Base-by-base conservation (phyloP, 2,888 invertebrate species). In the Drosophila longiperda region DNA sequence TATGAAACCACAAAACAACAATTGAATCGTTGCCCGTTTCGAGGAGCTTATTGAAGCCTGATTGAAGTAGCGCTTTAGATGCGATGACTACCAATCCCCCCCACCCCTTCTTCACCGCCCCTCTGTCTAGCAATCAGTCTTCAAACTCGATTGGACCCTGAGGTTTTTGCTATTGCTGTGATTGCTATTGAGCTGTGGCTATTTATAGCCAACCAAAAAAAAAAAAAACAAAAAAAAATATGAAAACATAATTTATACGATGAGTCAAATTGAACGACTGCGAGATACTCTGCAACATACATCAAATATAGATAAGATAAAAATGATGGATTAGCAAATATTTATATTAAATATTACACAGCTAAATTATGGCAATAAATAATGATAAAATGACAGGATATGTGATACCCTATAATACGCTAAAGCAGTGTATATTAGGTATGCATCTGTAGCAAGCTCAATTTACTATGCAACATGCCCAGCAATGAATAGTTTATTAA, bases 101-200 rank as follows among this genome's bases (percentile, higher is more conserved):
- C 40, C 3, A 1, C n/a, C 17, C 6, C 36, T 4, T 3, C 45
- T 15, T 5, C 12, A 1, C 5, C 1, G 2, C 29, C 9, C 8
- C 11, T 23, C 45, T 15, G 12, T 7, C 45, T 23, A 23, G 8
- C 4, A 23, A 23, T 23, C 40, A 57, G 62, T 72, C 62, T 72
- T 58, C 57, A 69, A 66, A 40, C 61, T 63, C 65, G 62, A 78
- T 73, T 64, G 78, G 42, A 34, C 49, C 29, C 26, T 17, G n/a
- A 55, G 62, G 65, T 26, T 55, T 55, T n/a, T 38, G 38, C 55
- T 38, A 55, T 77, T 78, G 67, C 73, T 82, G 63, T 73, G 82
- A 73, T 78, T 78, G 67, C 82, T 53, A 77, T 77, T 77, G 72
- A 65, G 64, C 72, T 68, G 29, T 62, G 33, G 73, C 78, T 78